Evolutionary conservation across 2,888 invertebrate genomes (phyloP).

Genomic region (Drosophila rellima): DNA sequence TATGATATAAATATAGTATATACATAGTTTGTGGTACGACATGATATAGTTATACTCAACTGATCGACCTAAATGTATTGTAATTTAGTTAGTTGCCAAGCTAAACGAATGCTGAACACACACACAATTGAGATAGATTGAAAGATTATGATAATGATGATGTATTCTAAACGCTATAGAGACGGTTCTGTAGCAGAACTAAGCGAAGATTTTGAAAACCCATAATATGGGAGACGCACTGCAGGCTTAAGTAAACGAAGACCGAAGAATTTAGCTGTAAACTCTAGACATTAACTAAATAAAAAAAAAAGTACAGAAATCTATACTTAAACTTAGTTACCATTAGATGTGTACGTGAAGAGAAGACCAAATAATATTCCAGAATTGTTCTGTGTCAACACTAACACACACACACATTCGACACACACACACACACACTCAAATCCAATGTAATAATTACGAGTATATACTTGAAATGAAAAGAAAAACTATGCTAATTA

Average conservation of each 20-base stretch:
- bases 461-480: constrained; percentile 46
- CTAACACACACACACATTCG: constrained; percentile 9
- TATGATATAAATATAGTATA: constrained; percentile 17
- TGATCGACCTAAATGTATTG: constrained; percentile 64
- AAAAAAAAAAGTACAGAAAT: neutral
- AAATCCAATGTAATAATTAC: constrained; percentile 59
- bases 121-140: constrained; percentile 36
- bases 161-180: constrained; percentile 54
- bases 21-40: constrained; percentile 9
- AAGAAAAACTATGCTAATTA: constrained; percentile 46
- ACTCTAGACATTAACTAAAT: constrained; percentile 39
- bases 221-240: constrained; percentile 77
- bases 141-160: constrained; percentile 38
- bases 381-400: constrained; percentile 62
- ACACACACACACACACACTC: constrained; percentile 9
- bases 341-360: constrained; percentile 75
- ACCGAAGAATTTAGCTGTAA: constrained; percentile 67
- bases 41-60: constrained; percentile 41
- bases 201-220: constrained; percentile 59
- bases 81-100: constrained; percentile 67
- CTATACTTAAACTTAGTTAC: constrained; percentile 59
- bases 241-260: constrained; percentile 63
- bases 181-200: constrained; percentile 76
- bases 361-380: constrained; percentile 76
- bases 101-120: constrained; percentile 62